Conservation (phyloP, 2,888 invertebrate genomes). For the Coronaproctus castanopsis region DNA sequence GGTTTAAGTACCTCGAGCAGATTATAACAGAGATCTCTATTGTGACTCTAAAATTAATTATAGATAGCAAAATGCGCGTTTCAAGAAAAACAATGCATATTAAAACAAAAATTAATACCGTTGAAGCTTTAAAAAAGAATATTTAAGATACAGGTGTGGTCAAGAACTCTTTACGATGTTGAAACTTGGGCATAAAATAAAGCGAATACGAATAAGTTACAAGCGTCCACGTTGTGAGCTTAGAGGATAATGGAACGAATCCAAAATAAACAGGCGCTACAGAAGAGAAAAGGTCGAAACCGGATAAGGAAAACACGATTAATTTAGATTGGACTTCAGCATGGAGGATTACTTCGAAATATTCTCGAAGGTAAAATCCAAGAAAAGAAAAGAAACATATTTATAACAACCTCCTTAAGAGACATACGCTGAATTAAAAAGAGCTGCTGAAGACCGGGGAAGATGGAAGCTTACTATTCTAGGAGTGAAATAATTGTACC, state of each 20-base stretch:
- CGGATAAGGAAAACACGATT: background rate
- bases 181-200: background rate
- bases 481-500: too few relatives aligned
- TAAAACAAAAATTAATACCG: background rate
- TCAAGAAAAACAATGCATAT: background rate
- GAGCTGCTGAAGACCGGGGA: background rate
- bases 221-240: background rate
- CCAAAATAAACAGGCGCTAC: background rate
- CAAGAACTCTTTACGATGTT: background rate
- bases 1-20: background rate
- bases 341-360: background rate
- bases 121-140: background rate
- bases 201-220: background rate
- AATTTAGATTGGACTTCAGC: background rate
- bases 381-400: background rate
- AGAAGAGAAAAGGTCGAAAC: background rate
- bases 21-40: background rate
- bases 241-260: background rate
- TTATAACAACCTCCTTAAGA: background rate
- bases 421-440: background rate
- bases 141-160: background rate
- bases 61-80: background rate
- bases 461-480: background rate
- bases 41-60: background rate
- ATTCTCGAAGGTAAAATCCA: background rate